Base-by-base conservation (phyloP, 2,797 vertebrate genomes). In the Micropoecilia bifurca region DNA sequence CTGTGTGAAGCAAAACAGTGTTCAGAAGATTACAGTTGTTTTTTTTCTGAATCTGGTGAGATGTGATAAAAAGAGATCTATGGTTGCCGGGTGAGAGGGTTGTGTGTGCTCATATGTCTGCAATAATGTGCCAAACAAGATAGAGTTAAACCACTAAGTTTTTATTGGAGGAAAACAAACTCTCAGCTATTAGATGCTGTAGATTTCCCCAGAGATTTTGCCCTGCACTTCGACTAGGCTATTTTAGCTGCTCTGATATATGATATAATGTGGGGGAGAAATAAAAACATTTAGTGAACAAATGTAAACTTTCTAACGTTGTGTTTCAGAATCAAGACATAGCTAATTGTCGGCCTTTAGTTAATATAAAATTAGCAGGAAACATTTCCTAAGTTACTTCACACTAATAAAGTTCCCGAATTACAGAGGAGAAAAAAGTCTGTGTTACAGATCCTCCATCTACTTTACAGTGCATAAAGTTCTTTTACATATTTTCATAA, bases 201-300 rank as follows among this genome's bases (percentile, higher is more conserved):
- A 84, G 79, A 90, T 91, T 89, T 90, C 84, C 89, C 83, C 71
- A 0, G 57, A 88, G 92, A 87, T 85, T 66, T 78, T 82, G 22
- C 76, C 75, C 80, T 43, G 28, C 33, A 25, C 57, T 77, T 71
- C 25, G 82, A 43, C 76, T 57, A 61, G 81, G 74, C 74, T 79
- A 16, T 89, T 93, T 87, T 57, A 81, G 63, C 76, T 80, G 53
- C 71, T 75, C 39, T 83, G 73, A 85, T 83, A 85, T 81, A 73
- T 80, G 74, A 78, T 63, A 61, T 82, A 73, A 78, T 14, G 0
- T 50, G 71, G 4, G 6, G 2, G 66, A 45, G 77, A 77, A 36
- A 77, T 81, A 71, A 78, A 79, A 84, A 80, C 71, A 73, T 33
- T 39, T 39, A 76, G n/a, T 77, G 22, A 47, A 30, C 20, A 30